Percentiles rank a stretch among this genome's conserved stretches.
Evolutionary conservation across 2,888 invertebrate species (phyloP).

Genomic region (Timandra comae): DNA sequence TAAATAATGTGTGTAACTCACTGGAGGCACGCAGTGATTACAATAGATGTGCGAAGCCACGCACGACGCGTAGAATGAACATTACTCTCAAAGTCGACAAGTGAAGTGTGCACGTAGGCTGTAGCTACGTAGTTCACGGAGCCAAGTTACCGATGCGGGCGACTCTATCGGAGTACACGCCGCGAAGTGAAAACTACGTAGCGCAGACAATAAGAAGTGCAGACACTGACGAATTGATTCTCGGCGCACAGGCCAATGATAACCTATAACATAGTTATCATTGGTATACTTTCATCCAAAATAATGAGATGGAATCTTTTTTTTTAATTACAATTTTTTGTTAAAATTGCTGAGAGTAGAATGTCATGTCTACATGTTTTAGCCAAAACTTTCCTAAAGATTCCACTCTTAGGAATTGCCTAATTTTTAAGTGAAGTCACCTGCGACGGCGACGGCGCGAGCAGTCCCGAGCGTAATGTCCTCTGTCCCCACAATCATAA

Average conservation of each 20-base stretch:
- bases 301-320: slow-evolving; percentile 62
- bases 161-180: slow-evolving; percentile 68
- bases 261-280: slow-evolving; percentile 78
- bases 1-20: slow-evolving; percentile 75
- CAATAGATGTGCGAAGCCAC: slow-evolving; percentile 61
- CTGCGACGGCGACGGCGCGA: slow-evolving; percentile 81
- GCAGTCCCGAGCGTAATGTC: slow-evolving; percentile 95
- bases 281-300: slow-evolving; percentile 68
- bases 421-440: slow-evolving; percentile 31
- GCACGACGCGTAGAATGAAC: slow-evolving; percentile 61
- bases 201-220: slow-evolving; percentile 76
- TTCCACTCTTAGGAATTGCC: slow-evolving; percentile 12
- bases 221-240: slow-evolving; percentile 73
- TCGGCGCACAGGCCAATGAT: slow-evolving; percentile 78
- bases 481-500: slow-evolving; percentile 95
- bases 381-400: slow-evolving; percentile 5
- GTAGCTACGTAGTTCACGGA: slow-evolving; percentile 71
- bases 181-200: slow-evolving; percentile 74
- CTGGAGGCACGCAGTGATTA: slow-evolving; percentile 76
- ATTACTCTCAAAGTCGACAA: slow-evolving; percentile 65
- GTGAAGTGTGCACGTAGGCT: slow-evolving; percentile 68
- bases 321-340: slow-evolving; percentile 15
- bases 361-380: not conserved
- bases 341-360: not conserved
- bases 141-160: slow-evolving; percentile 68